A percentile compares a stretch with the other conserved stretches of the same genome.
Evolutionary conservation across 2,888 invertebrate species (phyloP).

Genomic region (Isoperla grammatica): DNA sequence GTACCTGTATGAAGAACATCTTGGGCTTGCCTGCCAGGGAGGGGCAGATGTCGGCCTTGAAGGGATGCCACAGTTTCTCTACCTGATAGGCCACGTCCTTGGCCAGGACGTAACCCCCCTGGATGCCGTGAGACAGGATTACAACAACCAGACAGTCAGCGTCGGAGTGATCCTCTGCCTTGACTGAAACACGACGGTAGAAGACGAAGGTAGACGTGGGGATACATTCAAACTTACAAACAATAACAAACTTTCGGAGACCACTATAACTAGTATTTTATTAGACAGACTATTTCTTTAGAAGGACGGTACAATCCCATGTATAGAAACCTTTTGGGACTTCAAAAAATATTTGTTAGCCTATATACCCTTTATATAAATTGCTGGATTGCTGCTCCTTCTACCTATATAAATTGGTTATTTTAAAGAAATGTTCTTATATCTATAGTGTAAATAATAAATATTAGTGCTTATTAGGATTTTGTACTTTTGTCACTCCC

Average conservation of each 20-base stretch:
- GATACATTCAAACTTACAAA: conserved; percentile 32
- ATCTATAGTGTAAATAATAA: too few species aligned
- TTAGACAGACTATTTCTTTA: neutral
- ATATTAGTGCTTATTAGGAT: too few species aligned
- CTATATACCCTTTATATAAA: too few species aligned
- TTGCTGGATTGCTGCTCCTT: too few species aligned
- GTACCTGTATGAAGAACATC: conserved; percentile 55
- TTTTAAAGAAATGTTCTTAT: too few species aligned
- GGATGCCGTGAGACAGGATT: conserved; percentile 52
- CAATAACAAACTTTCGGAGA: neutral
- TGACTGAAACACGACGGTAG: conserved; percentile 43
- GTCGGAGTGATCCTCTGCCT: conserved; percentile 46
- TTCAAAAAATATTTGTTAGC: too few species aligned
- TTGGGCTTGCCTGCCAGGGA: conserved; percentile 57
- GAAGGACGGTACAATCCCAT: too few species aligned
- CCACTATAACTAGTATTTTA: conserved; percentile 7
- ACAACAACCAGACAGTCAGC: conserved; percentile 52
- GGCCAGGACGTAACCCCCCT: conserved; percentile 48
- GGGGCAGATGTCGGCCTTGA: conserved; percentile 50
- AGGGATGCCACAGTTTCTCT: conserved; percentile 49
- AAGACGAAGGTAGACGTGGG: too few species aligned
- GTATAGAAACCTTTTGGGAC: too few species aligned
- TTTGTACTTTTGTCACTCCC: too few species aligned
- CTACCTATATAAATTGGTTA: too few species aligned
- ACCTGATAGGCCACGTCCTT: conserved; percentile 47